Evolutionary conservation across 2,113 vertebrate genomes (phyloP).

Genomic region (Brienomyrus brachyistius): DNA sequence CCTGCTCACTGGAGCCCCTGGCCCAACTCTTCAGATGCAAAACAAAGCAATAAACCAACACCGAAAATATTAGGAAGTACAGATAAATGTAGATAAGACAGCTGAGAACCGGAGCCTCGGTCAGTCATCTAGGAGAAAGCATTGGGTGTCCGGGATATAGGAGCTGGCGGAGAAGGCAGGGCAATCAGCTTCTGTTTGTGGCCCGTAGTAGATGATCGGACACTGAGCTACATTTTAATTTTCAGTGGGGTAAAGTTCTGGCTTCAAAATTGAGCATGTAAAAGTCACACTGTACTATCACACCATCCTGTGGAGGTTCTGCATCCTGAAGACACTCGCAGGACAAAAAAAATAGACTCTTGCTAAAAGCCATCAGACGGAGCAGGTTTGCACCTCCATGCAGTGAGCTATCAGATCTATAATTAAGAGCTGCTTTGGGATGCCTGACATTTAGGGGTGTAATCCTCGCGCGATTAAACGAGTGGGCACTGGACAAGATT

Average conservation of each 20-base stretch:
- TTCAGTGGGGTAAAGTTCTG: constrained; percentile 36
- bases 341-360: not conserved
- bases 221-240: not conserved
- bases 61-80: not conserved
- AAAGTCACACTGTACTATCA: constrained; percentile 17
- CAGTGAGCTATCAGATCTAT: constrained; percentile 19
- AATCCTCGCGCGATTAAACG: constrained; percentile 35
- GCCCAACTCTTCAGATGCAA: not conserved
- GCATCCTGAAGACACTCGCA: constrained; percentile 19
- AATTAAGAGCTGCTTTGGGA: constrained; percentile 21
- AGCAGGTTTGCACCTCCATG: not conserved
- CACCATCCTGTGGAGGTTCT: constrained; percentile 12
- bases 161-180: not conserved
- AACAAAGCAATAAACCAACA: constrained; percentile 7
- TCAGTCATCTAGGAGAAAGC: not conserved
- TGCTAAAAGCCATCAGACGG: not conserved
- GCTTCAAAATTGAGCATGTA: constrained; percentile 23
- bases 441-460: constrained; percentile 22
- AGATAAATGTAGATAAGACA: not conserved
- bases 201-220: not conserved
- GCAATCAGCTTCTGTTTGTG: not conserved
- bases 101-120: not conserved
- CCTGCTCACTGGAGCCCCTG: constrained; percentile 29
- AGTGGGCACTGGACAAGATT: constrained; percentile 42
- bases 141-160: not conserved